These are phyloP conservation scores for Caenorhabditis inopinata DNA, from an alignment of 1,140 invertebrate genomes.

Conservation along the genomic window DNA sequence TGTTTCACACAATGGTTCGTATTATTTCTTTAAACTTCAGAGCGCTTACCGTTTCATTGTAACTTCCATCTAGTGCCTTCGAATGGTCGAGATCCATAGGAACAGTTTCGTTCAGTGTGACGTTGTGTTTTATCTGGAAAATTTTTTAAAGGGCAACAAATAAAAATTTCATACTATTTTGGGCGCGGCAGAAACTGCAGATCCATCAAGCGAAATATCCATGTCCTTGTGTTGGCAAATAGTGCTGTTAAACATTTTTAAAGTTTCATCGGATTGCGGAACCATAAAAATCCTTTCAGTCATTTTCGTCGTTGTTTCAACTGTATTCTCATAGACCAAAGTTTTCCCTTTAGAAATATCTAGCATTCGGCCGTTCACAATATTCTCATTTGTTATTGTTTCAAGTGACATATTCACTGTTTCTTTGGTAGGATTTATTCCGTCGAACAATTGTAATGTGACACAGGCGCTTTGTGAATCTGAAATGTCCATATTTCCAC, in stretches of 20 bases:
- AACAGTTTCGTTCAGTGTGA: background rate
- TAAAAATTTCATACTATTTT: too few relatives aligned
- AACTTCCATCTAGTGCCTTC: background rate
- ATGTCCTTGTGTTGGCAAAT: background rate
- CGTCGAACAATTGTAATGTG: background rate
- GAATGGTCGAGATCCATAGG: background rate
- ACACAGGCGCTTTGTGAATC: background rate
- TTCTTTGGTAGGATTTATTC: background rate
- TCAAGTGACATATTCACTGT: background rate
- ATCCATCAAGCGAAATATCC: background rate
- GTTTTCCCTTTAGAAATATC: background rate
- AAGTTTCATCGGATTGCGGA: background rate
- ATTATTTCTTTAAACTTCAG: too few relatives aligned
- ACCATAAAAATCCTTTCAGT: background rate
- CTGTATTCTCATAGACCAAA: background rate
- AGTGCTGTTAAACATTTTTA: background rate
- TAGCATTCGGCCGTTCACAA: background rate
- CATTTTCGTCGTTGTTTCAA: background rate
- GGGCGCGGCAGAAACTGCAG: background rate
- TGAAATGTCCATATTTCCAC: background rate
- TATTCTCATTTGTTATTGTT: background rate
- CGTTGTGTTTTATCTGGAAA: background rate
- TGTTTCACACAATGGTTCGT: too few relatives aligned
- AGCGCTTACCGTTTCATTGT: background rate
- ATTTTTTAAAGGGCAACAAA: too few relatives aligned